Percentiles rank a stretch among this genome's conserved stretches.
phyloP scores from a whole-genome alignment of 2,113 vertebrate genomes.

The Heterocephalus glaber region DNA sequence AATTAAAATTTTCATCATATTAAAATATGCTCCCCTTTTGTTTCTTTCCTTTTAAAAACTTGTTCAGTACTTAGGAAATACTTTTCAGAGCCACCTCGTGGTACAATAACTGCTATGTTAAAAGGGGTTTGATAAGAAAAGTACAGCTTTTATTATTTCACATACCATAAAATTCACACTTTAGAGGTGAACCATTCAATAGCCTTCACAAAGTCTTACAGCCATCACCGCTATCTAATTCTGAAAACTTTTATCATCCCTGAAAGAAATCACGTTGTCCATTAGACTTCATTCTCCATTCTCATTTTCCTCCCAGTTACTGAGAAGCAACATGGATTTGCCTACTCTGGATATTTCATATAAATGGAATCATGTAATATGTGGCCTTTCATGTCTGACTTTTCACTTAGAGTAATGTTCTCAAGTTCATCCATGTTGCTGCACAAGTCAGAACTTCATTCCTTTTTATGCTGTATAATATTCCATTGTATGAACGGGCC shows the following conservation, averaged over 20 bases:
- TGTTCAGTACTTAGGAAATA: neutral
- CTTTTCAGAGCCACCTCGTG: neutral
- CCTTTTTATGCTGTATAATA: neutral
- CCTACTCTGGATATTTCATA: neutral
- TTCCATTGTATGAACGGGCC: neutral
- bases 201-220: neutral
- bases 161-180: neutral
- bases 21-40: neutral
- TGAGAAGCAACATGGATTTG: neutral
- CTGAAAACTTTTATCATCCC: neutral
- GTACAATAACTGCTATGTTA: neutral
- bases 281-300: neutral
- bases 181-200: neutral
- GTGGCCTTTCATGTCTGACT: neutral
- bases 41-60: constrained; percentile 1
- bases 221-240: neutral
- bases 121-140: neutral
- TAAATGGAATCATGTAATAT: neutral
- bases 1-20: neutral
- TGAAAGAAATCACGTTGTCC: neutral
- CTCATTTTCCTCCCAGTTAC: neutral
- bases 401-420: neutral
- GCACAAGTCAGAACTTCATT: neutral
- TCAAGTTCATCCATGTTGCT: neutral
- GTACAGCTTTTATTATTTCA: neutral